A percentile compares a stretch with the other conserved stretches of the same genome.
phyloP scores from a whole-genome alignment of 2,113 vertebrate species.

The Montifringilla adamsi region DNA sequence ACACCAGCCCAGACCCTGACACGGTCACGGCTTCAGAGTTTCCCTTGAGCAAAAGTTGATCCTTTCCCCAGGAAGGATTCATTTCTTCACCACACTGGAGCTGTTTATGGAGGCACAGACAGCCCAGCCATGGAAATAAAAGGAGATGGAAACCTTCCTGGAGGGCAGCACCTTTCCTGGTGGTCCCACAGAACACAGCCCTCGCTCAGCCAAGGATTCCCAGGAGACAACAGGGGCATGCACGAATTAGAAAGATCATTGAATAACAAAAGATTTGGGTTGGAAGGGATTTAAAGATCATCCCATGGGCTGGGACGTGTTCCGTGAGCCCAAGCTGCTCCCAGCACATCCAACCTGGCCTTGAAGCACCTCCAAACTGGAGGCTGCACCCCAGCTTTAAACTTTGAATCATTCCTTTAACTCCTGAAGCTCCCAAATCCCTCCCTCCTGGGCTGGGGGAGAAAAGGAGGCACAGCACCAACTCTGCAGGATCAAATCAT shows the following conservation, averaged over 20 bases:
- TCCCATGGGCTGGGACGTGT: background rate
- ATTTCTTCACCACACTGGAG: background rate
- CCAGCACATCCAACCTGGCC: background rate
- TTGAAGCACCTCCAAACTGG: background rate
- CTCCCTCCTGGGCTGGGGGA: background rate
- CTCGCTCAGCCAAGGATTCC: accelerated
- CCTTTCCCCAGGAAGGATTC: background rate
- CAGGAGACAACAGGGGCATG: background rate
- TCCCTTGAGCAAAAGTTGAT: background rate
- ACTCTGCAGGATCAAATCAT: accelerated
- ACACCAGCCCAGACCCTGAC: background rate
- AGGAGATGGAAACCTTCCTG: background rate
- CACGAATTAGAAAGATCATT: accelerated
- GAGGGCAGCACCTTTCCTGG: background rate
- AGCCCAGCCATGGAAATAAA: background rate
- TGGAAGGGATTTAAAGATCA: background rate
- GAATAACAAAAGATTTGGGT: background rate
- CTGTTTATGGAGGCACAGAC: background rate
- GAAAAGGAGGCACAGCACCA: background rate
- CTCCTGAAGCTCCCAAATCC: background rate
- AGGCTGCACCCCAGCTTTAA: background rate
- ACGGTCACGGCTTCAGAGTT: background rate
- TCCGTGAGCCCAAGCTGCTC: background rate
- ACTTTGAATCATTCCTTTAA: background rate
- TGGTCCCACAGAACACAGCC: background rate